Conservation (phyloP, 2,888 invertebrate species). For the Cylindroiulus punctatus region DNA sequence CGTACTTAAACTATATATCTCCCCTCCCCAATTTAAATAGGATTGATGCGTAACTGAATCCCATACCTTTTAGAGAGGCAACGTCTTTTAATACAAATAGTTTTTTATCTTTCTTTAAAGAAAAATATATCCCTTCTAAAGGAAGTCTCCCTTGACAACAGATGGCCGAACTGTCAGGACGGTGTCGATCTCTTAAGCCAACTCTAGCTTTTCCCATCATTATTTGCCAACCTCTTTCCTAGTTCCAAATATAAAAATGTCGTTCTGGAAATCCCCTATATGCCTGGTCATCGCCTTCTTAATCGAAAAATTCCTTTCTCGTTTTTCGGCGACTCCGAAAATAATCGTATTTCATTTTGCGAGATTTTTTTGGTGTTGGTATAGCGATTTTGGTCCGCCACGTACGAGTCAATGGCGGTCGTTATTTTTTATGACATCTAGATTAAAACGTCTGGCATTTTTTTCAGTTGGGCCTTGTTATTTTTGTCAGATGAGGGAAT, state of each 20-base stretch:
- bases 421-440: conserved; percentile 32
- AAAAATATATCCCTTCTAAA: background rate
- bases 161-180: conserved; percentile 13
- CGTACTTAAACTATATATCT: conserved; percentile 14
- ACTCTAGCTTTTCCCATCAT: background rate
- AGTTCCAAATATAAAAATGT: conserved; percentile 14
- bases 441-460: conserved; percentile 21
- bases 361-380: background rate
- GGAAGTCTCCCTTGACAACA: conserved; percentile 29
- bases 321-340: background rate
- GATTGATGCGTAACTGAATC: background rate
- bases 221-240: conserved; percentile 32
- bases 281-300: background rate
- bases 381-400: background rate
- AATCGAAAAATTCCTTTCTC: conserved; percentile 20
- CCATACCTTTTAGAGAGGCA: conserved; percentile 25
- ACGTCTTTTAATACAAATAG: conserved; percentile 16
- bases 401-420: background rate
- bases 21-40: conserved; percentile 32
- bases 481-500: background rate
- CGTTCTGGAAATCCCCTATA: conserved; percentile 20
- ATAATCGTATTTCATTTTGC: background rate
- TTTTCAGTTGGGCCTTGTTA: background rate
- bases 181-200: background rate
- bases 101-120: background rate